Evolutionary conservation across 2,113 vertebrate genomes (phyloP).

Genomic region (Rhinichthys klamathensis): DNA sequence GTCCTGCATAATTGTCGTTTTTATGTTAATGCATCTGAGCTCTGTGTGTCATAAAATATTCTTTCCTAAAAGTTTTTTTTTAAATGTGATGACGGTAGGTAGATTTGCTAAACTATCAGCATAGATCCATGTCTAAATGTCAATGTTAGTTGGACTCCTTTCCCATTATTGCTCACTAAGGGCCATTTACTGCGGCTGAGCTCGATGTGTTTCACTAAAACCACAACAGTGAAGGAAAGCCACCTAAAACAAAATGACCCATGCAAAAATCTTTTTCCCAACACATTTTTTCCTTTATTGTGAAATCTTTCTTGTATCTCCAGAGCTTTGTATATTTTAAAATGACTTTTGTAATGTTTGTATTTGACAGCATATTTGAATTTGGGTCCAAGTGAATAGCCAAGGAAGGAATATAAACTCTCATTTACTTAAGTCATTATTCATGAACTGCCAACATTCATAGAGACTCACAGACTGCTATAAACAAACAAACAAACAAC

Average conservation of each 20-base stretch:
- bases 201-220: constrained; percentile 51
- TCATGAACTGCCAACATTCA: not conserved
- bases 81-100: not conserved
- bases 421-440: not conserved
- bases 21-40: not conserved
- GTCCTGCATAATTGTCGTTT: not conserved
- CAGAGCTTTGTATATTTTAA: not conserved
- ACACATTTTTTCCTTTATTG: constrained; percentile 15
- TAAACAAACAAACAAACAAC: not conserved
- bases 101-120: not conserved
- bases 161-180: too few relatives aligned
- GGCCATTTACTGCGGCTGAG: constrained; percentile 54
- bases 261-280: not conserved
- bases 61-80: not conserved
- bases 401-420: not conserved
- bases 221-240: constrained; percentile 33
- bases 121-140: not conserved
- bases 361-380: not conserved
- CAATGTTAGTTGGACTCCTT: not conserved
- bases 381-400: not conserved
- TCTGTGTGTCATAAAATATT: not conserved
- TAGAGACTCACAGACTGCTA: not conserved
- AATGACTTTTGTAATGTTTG: not conserved
- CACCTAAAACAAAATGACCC: not conserved
- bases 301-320: not conserved